These are phyloP conservation scores for Sinocyclocheilus rhinocerous DNA, from an alignment of 2,113 vertebrate genomes.

Conservation along the genomic window DNA sequence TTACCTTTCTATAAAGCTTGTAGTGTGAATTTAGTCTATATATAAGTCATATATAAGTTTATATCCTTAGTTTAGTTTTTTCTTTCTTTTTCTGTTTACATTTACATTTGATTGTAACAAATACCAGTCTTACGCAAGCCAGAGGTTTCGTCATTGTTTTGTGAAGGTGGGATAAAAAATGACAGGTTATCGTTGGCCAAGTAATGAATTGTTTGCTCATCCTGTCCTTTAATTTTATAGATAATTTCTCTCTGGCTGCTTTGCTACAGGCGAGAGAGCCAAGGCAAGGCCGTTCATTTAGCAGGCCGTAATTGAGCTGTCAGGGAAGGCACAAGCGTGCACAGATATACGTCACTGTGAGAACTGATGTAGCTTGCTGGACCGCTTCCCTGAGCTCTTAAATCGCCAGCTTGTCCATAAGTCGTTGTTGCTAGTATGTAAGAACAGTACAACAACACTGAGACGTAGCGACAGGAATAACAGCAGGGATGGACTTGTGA, in stretches of 20 bases:
- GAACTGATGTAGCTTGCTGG: conserved; percentile 28
- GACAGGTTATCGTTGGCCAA: conserved; percentile 47
- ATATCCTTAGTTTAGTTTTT: background rate
- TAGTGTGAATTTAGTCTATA: background rate
- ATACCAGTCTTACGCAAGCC: background rate
- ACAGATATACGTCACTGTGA: conserved; percentile 48
- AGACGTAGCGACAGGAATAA: conserved; percentile 49
- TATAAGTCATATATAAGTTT: background rate
- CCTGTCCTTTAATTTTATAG: conserved; percentile 56
- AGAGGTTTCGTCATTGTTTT: conserved; percentile 20
- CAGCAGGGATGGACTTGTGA: conserved; percentile 58
- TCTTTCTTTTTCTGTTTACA: background rate
- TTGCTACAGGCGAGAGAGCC: conserved; percentile 38
- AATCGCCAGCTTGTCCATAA: conserved; percentile 42
- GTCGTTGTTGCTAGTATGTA: conserved; percentile 33
- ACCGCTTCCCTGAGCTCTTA: conserved; percentile 28
- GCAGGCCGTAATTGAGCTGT: conserved; percentile 59
- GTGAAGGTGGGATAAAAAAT: conserved; percentile 38
- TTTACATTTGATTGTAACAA: background rate
- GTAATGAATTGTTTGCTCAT: conserved; percentile 55
- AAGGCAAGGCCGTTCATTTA: conserved; percentile 56
- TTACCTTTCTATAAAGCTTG: background rate
- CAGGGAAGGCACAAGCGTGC: conserved; percentile 48
- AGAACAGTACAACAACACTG: conserved; percentile 33
- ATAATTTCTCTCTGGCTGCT: conserved; percentile 54